Percentiles rank a stretch among this genome's conserved stretches.
Evolutionary conservation across 2,113 vertebrate species (phyloP).

Genomic region (Petaurus breviceps): DNA sequence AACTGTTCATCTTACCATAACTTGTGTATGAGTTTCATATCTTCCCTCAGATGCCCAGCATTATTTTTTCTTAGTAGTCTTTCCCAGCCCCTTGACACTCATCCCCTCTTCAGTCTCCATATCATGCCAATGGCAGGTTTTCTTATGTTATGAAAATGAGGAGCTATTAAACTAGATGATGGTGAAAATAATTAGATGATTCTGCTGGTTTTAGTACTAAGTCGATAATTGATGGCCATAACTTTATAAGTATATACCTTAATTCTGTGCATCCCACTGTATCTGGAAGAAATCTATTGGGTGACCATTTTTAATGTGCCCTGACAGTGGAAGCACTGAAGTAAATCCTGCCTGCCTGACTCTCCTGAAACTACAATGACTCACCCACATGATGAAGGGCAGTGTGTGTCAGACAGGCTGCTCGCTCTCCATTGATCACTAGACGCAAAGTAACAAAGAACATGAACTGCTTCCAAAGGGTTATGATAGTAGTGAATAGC

Average conservation of each 20-base stretch:
- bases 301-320: slow-evolving; percentile 33
- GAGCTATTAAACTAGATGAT: background rate
- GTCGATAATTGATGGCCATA: background rate
- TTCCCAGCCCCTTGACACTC: background rate
- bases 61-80: background rate
- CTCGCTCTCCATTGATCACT: background rate
- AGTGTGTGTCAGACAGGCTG: fast-evolving
- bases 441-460: background rate
- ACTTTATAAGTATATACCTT: background rate
- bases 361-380: background rate
- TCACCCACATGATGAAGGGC: background rate
- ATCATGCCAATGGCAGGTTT: background rate
- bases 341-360: background rate
- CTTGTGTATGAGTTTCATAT: background rate
- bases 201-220: background rate
- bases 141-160: background rate
- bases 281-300: background rate
- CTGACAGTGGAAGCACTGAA: slow-evolving; percentile 23
- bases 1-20: background rate
- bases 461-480: background rate
- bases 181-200: background rate
- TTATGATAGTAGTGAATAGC: background rate
- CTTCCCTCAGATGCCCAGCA: too few relatives aligned
- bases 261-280: fast-evolving
- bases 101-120: background rate